These are phyloP conservation scores for Moxostoma hubbsi DNA, from an alignment of 2,797 vertebrate species.

Conservation along the genomic window DNA sequence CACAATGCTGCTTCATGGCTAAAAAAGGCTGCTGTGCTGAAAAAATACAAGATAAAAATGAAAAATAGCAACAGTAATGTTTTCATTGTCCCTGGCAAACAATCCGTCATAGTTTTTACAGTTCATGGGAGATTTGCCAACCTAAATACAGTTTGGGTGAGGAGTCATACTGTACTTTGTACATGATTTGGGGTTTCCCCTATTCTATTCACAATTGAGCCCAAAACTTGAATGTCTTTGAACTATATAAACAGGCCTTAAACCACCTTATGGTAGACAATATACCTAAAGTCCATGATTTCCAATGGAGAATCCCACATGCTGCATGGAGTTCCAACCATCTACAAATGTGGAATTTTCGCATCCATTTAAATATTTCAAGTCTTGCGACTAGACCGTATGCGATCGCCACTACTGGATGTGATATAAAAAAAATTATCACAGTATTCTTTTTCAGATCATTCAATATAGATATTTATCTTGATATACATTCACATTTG, in stretches of 20 bases:
- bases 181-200: slow-evolving; percentile 39
- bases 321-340: too few species aligned
- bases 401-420: too few species aligned
- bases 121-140: slow-evolving; percentile 42
- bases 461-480: too few species aligned
- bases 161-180: not conserved
- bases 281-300: too few species aligned
- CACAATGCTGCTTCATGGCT: slow-evolving; percentile 12
- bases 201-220: slow-evolving; percentile 27
- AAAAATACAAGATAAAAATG: slow-evolving; percentile 19
- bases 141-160: slow-evolving; percentile 34
- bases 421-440: too few species aligned
- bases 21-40: not conserved
- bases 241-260: slow-evolving; percentile 7
- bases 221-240: slow-evolving; percentile 23
- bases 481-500: too few species aligned
- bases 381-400: too few species aligned
- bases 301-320: too few species aligned
- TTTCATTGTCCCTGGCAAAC: slow-evolving; percentile 40
- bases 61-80: slow-evolving; percentile 24
- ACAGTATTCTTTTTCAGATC: too few species aligned
- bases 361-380: too few species aligned
- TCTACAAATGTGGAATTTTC: too few species aligned
- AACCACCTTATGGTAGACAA: too few species aligned
- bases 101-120: slow-evolving; percentile 34